phyloP scores from a whole-genome alignment of 1,140 invertebrate genomes.

The Drosophila takahashii region DNA sequence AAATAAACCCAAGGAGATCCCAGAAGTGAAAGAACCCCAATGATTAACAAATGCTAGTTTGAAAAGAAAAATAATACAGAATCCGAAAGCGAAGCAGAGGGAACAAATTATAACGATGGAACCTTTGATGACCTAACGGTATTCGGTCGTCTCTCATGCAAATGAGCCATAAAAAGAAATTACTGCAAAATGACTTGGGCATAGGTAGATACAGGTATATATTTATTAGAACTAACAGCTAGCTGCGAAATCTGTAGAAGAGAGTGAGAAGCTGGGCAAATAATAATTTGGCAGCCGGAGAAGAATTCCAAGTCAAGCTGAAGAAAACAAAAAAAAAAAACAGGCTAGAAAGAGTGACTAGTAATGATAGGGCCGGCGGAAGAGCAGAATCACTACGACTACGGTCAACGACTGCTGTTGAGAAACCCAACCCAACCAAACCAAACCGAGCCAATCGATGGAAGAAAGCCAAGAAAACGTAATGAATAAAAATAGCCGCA shows the following conservation, averaged over 20 bases:
- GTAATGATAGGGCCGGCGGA: conserved; percentile 53
- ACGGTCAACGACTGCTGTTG: conserved; percentile 18
- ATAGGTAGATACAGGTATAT: conserved; percentile 21
- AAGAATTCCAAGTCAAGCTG: background rate
- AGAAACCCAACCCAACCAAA: conserved; percentile 36
- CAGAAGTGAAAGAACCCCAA: conserved; percentile 60
- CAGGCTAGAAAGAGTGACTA: conserved; percentile 18
- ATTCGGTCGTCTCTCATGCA: conserved; percentile 51
- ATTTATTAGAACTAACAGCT: conserved; percentile 75
- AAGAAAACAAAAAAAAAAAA: conserved; percentile 13
- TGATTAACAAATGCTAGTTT: conserved; percentile 22
- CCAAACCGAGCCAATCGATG: conserved; percentile 52
- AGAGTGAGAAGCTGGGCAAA: conserved; percentile 31
- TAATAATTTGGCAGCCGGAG: conserved; percentile 42
- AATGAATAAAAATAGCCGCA: conserved; percentile 83
- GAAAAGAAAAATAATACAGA: conserved; percentile 32
- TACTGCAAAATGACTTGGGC: conserved; percentile 39
- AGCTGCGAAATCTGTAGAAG: conserved; percentile 52
- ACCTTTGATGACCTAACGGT: conserved; percentile 69
- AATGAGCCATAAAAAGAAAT: conserved; percentile 75
- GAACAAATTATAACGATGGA: conserved; percentile 45
- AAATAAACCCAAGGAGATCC: conserved; percentile 34
- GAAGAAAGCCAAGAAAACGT: conserved; percentile 76
- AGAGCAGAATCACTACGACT: conserved; percentile 27
- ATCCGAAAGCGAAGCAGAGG: conserved; percentile 7